These are phyloP conservation scores for Dendrocopos noguchii DNA, from an alignment of 2,113 vertebrate species.

Conservation along the genomic window DNA sequence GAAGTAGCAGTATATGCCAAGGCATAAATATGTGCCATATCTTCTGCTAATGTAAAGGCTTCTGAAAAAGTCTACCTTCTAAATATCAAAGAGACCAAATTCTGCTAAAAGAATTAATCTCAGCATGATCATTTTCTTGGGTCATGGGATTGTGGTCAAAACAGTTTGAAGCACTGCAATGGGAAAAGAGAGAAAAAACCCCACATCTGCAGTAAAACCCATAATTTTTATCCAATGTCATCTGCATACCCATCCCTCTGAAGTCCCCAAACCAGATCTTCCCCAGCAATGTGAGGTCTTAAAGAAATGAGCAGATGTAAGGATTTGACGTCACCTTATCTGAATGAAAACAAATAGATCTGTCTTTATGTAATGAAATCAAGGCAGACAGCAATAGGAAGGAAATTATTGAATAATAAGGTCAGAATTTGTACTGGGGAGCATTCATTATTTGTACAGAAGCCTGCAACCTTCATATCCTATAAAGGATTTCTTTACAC, in stretches of 20 bases:
- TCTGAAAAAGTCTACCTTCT: background rate
- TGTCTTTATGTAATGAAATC: conserved; percentile 48
- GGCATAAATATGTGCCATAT: background rate
- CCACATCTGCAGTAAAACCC: background rate
- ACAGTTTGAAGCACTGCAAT: background rate
- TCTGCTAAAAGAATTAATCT: background rate
- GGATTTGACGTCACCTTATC: background rate
- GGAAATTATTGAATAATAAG: conserved; percentile 35
- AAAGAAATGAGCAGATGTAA: background rate
- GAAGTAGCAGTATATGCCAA: background rate
- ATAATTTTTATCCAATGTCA: background rate
- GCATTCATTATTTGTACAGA: background rate
- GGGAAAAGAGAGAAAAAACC: background rate
- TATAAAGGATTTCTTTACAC: conserved; percentile 21
- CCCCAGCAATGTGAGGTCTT: background rate
- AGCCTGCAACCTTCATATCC: background rate
- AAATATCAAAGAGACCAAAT: background rate
- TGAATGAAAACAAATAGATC: conserved; percentile 2
- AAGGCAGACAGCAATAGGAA: conserved; percentile 35
- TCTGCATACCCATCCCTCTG: background rate
- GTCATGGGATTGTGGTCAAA: background rate
- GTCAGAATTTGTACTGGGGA: background rate
- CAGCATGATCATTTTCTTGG: background rate
- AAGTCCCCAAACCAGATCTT: background rate
- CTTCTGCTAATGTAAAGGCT: background rate